Evolutionary conservation across 2,797 vertebrate species (phyloP), one percentile per base, ranked within the genome.

Genomic region (Hapalemur alaotrensis): DNA sequence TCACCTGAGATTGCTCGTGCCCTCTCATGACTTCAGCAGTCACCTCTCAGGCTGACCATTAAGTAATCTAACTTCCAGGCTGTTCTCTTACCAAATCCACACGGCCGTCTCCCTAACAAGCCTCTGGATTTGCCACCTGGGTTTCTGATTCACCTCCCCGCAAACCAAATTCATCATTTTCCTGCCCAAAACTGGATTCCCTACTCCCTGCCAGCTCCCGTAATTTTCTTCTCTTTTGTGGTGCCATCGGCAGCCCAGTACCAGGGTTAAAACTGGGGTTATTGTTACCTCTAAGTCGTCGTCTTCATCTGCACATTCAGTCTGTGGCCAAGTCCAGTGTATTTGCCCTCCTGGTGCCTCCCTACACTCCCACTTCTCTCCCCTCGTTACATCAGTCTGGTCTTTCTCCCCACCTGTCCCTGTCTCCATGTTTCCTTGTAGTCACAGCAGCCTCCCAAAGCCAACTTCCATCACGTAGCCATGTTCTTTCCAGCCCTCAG

Each of bases 271-370:
- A 57, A 73, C 65, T 15, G 1, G 54, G 1, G 54, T 72, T 32
- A 13, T 2, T 0, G 5, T 46, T n/a, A 15, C 14, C 8, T 57
- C 57, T 11, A 0, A 38, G 22, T 79, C 43, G 11, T 10, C 8
- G 5, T 82, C 32, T 46, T 28, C n/a, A 35, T 46, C 7, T 13
- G 28, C 35, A 25, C 12, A 1, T 22, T 73, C 22, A 4, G n/a
- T 25, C 25, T 46, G 30, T 52, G 15, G 15, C 10, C 41, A 69
- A 18, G 20, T 35, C 25, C n/a, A 1, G 5, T 4, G 0, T 7
- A 11, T 25, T 70, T 48, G 20, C 63, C 15, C 41, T 84, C 15
- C 2, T 1, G 0, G 11, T 46, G 10, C 10, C 38, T 61, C 41
- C 46, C 25, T 54, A 0, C 4, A 1, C 7, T 30, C 22, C 23